A percentile compares a stretch with the other conserved stretches of the same genome.
Conservation (phyloP, 35 echinoderm and acorn worm genomes). For the Heliocidaris tuberculata region DNA sequence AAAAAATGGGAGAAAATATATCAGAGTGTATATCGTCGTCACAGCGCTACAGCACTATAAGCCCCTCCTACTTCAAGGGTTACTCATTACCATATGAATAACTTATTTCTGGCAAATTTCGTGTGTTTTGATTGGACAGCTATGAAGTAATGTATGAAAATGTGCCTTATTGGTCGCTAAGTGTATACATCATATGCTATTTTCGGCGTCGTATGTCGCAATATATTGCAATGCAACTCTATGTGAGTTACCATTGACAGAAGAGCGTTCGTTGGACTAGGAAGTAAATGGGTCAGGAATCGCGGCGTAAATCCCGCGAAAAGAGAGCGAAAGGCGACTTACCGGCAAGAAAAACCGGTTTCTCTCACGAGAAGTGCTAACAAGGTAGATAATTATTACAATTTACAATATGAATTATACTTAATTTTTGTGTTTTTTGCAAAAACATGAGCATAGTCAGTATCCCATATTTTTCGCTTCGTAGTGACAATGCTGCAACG, state of each 20-base stretch:
- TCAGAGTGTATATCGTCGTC: background rate
- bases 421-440: background rate
- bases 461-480: no score
- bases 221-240: constrained; percentile 40
- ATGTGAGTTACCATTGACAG: background rate
- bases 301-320: constrained; percentile 45
- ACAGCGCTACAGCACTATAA: background rate
- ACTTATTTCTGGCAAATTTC: background rate
- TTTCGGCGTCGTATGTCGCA: constrained; percentile 6
- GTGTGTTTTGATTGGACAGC: background rate
- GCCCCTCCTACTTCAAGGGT: background rate
- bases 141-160: constrained; percentile 27
- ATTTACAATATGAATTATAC: background rate
- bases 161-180: constrained; percentile 7
- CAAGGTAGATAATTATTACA: background rate
- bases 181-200: constrained; percentile 30
- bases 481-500: no score
- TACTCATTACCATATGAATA: constrained; percentile 4
- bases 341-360: constrained; percentile 45
- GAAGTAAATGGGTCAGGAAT: constrained; percentile 24
- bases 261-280: constrained; percentile 23
- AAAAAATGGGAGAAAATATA: background rate
- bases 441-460: background rate
- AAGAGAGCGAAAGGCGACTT: constrained; percentile 44
- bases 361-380: constrained; percentile 50